Conservation (phyloP, 2,113 vertebrate species). For the Stictonetta naevosa region DNA sequence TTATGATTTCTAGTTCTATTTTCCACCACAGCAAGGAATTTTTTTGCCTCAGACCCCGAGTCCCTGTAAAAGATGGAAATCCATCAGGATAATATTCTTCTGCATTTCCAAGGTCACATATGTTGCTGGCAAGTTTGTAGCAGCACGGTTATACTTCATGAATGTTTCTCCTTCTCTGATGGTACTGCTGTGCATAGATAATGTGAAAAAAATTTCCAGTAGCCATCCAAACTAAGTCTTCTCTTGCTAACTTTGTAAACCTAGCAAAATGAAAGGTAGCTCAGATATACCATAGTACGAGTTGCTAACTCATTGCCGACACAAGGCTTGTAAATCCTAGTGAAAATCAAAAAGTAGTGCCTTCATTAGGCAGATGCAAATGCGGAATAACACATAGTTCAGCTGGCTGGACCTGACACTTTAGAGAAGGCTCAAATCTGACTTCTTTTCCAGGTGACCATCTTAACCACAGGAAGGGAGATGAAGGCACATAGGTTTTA, state of each 20-base stretch:
- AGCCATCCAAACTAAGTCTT: background rate
- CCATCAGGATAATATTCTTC: background rate
- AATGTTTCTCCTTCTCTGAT: background rate
- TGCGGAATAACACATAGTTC: background rate
- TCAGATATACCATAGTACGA: background rate
- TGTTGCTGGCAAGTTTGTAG: background rate
- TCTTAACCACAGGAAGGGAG: background rate
- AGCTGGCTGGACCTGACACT: background rate
- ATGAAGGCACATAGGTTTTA: background rate
- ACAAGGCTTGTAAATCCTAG: background rate
- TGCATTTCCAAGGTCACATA: background rate
- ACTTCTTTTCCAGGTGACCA: background rate
- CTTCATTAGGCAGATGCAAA: background rate
- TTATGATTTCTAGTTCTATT: background rate
- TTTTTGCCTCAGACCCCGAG: background rate
- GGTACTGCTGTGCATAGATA: background rate
- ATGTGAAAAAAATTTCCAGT: background rate
- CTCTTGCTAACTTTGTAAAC: background rate
- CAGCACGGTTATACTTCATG: background rate
- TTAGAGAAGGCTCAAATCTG: background rate
- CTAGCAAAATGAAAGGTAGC: background rate
- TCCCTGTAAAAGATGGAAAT: background rate
- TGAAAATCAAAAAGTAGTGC: background rate
- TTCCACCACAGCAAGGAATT: background rate
- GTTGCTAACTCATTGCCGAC: background rate